These are phyloP conservation scores for Chloropsis cyanopogon DNA, from an alignment of 2,113 vertebrate species.

Conservation along the genomic window DNA sequence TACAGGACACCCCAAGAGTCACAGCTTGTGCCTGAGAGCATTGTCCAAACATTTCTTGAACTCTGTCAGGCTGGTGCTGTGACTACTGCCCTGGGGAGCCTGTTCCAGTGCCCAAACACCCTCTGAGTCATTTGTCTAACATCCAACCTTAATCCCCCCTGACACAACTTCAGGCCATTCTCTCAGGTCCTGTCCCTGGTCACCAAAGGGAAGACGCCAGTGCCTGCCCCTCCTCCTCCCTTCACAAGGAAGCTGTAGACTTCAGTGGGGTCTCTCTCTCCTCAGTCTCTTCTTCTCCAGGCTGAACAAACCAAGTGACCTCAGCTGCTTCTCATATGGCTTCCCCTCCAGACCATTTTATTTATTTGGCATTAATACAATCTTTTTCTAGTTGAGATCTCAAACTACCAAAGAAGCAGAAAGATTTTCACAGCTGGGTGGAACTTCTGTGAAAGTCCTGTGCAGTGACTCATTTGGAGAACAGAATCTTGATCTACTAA, in stretches of 20 bases:
- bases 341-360: background rate
- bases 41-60: background rate
- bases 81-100: background rate
- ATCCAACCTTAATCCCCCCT: background rate
- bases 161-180: background rate
- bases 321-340: background rate
- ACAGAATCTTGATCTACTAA: background rate
- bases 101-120: background rate
- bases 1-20: background rate
- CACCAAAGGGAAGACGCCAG: background rate
- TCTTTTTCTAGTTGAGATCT: background rate
- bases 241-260: background rate
- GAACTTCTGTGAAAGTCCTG: background rate
- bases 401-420: background rate
- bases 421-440: background rate
- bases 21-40: accelerated
- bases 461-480: background rate
- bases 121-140: too few species aligned
- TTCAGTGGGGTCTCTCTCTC: background rate
- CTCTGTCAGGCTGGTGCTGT: background rate
- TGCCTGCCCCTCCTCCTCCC: accelerated
- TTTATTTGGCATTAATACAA: background rate
- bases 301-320: background rate
- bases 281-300: background rate
- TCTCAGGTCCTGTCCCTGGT: background rate